Evolutionary conservation across 2,113 vertebrate genomes (phyloP).

Genomic region (Eulemur rufifrons): DNA sequence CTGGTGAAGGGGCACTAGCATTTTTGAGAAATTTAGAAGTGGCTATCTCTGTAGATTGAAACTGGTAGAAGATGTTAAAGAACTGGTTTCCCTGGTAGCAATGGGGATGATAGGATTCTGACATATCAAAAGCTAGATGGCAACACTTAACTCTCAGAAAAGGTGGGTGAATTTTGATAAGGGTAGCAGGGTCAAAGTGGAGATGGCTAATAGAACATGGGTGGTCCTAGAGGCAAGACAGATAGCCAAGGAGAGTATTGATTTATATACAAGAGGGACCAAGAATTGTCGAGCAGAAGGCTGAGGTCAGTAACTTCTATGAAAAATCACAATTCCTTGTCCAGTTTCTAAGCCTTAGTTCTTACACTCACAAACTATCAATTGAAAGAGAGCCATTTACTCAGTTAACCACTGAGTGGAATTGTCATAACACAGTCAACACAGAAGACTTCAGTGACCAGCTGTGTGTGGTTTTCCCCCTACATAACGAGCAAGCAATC

Average conservation of each 20-base stretch:
- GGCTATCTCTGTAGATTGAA: neutral
- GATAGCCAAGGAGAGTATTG: neutral
- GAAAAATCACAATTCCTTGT: neutral
- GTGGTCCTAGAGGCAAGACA: neutral
- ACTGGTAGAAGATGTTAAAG: constrained; percentile 10
- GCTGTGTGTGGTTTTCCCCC: neutral
- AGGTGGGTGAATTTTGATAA: neutral
- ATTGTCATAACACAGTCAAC: neutral
- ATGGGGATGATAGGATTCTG: neutral
- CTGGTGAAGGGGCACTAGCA: neutral
- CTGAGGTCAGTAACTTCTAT: neutral
- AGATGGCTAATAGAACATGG: neutral
- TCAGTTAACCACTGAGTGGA: neutral
- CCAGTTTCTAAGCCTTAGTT: neutral
- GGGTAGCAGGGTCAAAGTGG: neutral
- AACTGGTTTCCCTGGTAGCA: neutral
- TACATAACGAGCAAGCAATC: neutral
- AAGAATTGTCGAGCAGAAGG: neutral
- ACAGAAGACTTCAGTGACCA: neutral
- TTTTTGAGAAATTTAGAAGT: constrained; percentile 18
- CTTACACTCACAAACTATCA: neutral
- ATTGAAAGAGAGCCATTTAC: neutral
- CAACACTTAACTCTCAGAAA: neutral
- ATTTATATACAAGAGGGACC: neutral
- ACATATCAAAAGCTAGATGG: neutral